Evolutionary conservation across 1,140 invertebrate genomes (phyloP).

Genomic region (Bombus waltoni): DNA sequence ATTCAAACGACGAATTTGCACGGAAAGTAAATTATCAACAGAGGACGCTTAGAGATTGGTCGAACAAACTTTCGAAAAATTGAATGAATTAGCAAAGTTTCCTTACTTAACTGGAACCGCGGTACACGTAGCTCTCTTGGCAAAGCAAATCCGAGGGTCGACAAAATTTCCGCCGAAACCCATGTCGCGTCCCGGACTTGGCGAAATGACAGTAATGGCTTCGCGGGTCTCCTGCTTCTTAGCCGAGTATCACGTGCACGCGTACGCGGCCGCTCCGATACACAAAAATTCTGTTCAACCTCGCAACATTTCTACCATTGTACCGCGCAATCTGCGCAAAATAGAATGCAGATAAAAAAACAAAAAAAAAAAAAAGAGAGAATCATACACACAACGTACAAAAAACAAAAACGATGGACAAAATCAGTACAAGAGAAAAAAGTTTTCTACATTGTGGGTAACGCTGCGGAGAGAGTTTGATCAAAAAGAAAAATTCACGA

Average conservation of each 20-base stretch:
- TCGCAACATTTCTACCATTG: conserved; percentile 20
- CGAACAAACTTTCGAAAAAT: not conserved
- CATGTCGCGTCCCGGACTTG: conserved; percentile 20
- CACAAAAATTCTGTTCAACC: not conserved
- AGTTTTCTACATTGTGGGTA: not conserved
- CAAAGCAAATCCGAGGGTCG: conserved; percentile 40
- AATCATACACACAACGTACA: not conserved
- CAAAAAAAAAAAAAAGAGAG: not conserved
- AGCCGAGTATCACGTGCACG: not conserved
- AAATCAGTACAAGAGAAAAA: not conserved
- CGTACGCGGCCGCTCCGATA: not conserved
- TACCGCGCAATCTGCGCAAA: conserved; percentile 15
- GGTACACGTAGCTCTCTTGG: not conserved
- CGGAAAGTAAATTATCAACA: no score
- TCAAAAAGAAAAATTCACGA: not conserved
- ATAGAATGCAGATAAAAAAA: not conserved
- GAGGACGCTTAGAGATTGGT: not conserved
- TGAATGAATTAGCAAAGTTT: not conserved
- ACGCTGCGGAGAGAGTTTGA: not conserved
- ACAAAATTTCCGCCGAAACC: conserved; percentile 20
- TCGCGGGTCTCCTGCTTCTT: not conserved
- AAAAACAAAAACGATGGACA: not conserved
- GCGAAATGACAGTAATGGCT: conserved; percentile 50
- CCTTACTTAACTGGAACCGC: not conserved
- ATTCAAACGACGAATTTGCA: not conserved